phyloP scores from a whole-genome alignment of 2,888 invertebrate genomes.

The Conomelus anceps region DNA sequence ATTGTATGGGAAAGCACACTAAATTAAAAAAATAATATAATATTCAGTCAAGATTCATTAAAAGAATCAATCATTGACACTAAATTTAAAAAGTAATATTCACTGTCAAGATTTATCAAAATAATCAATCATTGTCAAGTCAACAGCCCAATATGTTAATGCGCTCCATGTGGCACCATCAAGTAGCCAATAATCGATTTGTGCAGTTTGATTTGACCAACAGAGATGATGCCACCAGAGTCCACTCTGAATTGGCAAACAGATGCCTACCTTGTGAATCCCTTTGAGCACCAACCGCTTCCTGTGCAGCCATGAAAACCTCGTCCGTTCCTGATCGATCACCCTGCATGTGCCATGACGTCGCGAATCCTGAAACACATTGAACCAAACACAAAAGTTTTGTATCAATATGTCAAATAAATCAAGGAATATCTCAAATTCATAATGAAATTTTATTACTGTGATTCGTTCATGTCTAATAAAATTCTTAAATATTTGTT shows the following conservation, averaged over 20 bases:
- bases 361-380: conserved; percentile 62
- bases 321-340: conserved; percentile 61
- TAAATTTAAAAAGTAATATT: too few relatives aligned
- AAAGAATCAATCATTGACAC: too few relatives aligned
- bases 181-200: neutral
- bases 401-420: neutral
- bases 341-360: conserved; percentile 61
- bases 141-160: neutral
- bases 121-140: neutral
- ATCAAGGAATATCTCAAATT: too few relatives aligned
- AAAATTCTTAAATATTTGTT: too few relatives aligned
- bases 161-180: neutral
- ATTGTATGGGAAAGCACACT: neutral
- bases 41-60: too few relatives aligned
- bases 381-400: neutral
- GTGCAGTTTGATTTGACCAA: neutral
- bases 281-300: conserved; percentile 67
- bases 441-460: neutral
- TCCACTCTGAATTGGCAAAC: neutral
- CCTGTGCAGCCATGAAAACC: conserved; percentile 76
- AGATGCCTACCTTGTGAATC: conserved; percentile 84
- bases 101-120: too few relatives aligned
- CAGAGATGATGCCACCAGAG: conserved; percentile 2
- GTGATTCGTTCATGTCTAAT: neutral
- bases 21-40: neutral